Percentiles rank a stretch among this genome's conserved stretches.
These are phyloP conservation scores for Plebejus melissa DNA, from an alignment of 2,888 invertebrate species.

Conservation along the genomic window DNA sequence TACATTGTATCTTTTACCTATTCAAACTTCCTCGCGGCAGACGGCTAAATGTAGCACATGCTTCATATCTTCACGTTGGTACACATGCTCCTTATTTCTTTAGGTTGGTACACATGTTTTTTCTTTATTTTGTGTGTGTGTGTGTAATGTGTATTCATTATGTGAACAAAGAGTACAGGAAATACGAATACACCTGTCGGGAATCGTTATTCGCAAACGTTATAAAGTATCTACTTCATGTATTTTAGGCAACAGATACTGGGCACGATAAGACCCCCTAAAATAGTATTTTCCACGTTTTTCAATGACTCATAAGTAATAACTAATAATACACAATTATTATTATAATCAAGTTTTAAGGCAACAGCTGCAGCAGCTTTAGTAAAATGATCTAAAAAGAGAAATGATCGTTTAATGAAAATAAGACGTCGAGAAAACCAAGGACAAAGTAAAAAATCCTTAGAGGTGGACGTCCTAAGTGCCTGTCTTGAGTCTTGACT, in stretches of 20 bases:
- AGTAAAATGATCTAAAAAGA: not conserved
- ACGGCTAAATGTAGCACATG: not conserved
- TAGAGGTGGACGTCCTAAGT: too few species aligned
- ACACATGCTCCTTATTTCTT: not conserved
- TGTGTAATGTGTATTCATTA: not conserved
- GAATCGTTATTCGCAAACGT: conserved; percentile 11
- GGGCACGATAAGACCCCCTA: conserved; percentile 10
- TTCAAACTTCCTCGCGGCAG: not conserved
- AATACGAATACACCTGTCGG: conserved; percentile 12
- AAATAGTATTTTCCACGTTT: not conserved
- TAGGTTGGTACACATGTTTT: not conserved
- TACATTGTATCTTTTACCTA: not conserved
- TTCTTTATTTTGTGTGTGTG: not conserved
- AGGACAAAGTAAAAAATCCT: too few species aligned
- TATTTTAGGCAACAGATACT: not conserved
- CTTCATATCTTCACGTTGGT: not conserved
- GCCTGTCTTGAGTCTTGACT: too few species aligned
- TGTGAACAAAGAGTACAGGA: not conserved
- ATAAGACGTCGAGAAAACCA: not conserved
- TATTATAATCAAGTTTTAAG: too few species aligned
- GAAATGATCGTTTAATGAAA: not conserved
- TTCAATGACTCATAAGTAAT: too few species aligned
- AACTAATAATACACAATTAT: too few species aligned
- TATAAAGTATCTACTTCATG: not conserved
- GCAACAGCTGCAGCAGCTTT: not conserved